Conservation (phyloP, 53 echinoderm and acorn worm genomes). For the Patiria pectinifera region DNA sequence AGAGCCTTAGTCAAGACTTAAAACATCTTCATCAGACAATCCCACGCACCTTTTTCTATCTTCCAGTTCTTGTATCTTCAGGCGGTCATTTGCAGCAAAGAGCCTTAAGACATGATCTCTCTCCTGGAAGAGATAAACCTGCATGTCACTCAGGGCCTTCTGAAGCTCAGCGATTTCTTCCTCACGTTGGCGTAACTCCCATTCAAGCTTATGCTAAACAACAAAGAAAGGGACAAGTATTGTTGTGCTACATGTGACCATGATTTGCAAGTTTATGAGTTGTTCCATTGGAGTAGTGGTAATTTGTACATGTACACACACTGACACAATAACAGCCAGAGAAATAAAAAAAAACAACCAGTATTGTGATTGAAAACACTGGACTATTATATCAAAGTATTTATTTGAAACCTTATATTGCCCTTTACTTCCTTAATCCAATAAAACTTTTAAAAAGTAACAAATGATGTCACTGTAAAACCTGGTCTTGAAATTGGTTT, state of each 20-base stretch:
- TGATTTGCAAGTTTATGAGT: too few species aligned
- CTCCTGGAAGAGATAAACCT: conserved; percentile 98
- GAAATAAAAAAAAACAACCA: too few species aligned
- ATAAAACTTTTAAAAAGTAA: too few species aligned
- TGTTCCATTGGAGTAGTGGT: too few species aligned
- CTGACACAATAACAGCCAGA: too few species aligned
- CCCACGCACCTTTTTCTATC: conserved; percentile 87
- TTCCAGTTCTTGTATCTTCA: conserved; percentile 96
- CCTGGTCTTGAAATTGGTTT: too few species aligned
- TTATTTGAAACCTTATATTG: too few species aligned
- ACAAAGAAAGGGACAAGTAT: background rate
- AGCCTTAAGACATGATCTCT: conserved; percentile 92
- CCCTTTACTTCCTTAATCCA: too few species aligned
- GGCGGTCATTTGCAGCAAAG: conserved; percentile 95
- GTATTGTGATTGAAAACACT: too few species aligned
- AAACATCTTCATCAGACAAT: background rate
- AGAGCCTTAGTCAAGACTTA: background rate
- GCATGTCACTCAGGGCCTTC: conserved; percentile 99
- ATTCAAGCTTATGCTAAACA: conserved; percentile 86
- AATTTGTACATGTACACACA: too few species aligned
- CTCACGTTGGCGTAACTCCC: conserved; percentile 93
- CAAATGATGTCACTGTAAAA: too few species aligned
- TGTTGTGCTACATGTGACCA: background rate
- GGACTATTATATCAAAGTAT: too few species aligned
- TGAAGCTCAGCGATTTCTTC: conserved; percentile 98